phyloP scores from a whole-genome alignment of 2,113 vertebrate genomes.

The Cyanoliseus patagonus region DNA sequence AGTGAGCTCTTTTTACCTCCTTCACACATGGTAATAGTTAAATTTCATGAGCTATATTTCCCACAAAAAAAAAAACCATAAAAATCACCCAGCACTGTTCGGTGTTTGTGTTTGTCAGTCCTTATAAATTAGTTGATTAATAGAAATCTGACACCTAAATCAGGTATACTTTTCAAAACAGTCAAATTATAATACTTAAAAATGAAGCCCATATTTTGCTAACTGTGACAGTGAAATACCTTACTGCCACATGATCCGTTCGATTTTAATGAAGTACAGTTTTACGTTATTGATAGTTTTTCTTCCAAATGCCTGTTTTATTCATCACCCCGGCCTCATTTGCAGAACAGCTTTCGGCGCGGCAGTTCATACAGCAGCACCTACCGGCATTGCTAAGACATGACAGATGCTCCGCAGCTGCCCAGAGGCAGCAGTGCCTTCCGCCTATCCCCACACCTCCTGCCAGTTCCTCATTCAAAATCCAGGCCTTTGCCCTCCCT shows the following conservation, averaged over 20 bases:
- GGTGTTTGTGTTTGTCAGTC: not conserved
- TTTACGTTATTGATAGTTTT: not conserved
- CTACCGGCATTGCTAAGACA: not conserved
- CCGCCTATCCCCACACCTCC: not conserved
- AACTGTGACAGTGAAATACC: not conserved
- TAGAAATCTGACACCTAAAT: not conserved
- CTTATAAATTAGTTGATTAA: not conserved
- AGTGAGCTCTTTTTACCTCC: not conserved
- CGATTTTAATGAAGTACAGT: not conserved
- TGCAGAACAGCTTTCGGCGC: not conserved
- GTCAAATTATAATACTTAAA: not conserved
- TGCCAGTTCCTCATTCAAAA: not conserved
- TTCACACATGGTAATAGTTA: not conserved
- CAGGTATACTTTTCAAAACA: not conserved
- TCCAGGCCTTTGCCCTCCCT: not conserved
- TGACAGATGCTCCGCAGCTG: not conserved
- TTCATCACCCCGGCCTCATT: not conserved
- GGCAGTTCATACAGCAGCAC: constrained; percentile 37
- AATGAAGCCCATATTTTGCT: not conserved
- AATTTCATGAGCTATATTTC: not conserved
- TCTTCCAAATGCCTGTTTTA: not conserved
- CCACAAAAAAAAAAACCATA: not conserved
- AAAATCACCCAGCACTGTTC: not conserved
- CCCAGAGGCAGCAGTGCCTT: not conserved
- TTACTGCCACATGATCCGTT: not conserved